Base-by-base conservation (phyloP, 2,888 invertebrate genomes). In the Coleophora deauratella region DNA sequence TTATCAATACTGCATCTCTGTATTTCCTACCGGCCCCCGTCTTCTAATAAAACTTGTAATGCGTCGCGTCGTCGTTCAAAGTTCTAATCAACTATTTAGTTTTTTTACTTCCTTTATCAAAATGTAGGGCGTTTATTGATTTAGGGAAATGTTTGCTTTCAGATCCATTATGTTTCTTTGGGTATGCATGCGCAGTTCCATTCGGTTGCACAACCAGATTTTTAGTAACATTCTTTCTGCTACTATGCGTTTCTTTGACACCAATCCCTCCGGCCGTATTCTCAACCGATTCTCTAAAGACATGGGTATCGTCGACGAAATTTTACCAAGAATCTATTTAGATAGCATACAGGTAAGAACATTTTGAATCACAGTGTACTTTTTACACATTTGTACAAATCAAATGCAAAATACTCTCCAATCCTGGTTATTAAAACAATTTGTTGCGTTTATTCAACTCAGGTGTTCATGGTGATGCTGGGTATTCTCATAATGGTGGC, bases 211-310 rank as follows among this genome's bases (percentile, higher is more conserved):
- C 73, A 90, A 92, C 59, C 80, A 74, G 15, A 95, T 96, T 93
- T 94, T 96, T 70, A 76, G 87, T 13, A 88, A 91, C 53, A 87
- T 96, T 30, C 69, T 95, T 9, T 84, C 91, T 47, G 91, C 93
- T 0, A 92, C 93, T 0, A 92, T 94, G 87, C 77, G 89, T 15
- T 96, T 96, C 77, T 96, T 96, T 69, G 93, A 95, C 66, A 91
- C 89, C 6, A 95, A 95, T 71, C 93, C 95, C 0, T 91, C 93
- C 10, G 94, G 95, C 28, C 88, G 93, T 12, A 91, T 95, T 52
- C 85, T 95, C 40, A 95, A 95, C 72, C 80, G 95, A 40, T 95
- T 95, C 72, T 93, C 95, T 0, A 95, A 95, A 66, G 95, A 95
- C 62, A 90, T 94, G 75, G 94, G 94, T 0, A 85, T 91, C 1